A percentile compares a stretch with the other conserved stretches of the same genome.
Evolutionary conservation across 2,888 invertebrate genomes (phyloP).

Genomic region (Megalurothrips usitatus): DNA sequence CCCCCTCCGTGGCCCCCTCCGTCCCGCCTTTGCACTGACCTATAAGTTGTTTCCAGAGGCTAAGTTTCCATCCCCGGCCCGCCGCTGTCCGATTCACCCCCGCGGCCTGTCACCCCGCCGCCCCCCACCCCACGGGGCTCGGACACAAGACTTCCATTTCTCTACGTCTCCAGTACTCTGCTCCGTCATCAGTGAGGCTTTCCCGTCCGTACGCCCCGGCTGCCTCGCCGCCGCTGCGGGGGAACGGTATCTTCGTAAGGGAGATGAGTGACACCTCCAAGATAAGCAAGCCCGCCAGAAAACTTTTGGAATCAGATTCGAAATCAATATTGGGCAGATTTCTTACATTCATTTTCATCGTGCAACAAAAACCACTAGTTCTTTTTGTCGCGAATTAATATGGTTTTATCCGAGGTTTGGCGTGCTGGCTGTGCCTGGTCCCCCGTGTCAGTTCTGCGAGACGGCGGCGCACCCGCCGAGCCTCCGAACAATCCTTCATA

Average conservation of each 20-base stretch:
- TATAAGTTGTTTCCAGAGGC: neutral
- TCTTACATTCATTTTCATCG: no score
- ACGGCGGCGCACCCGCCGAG: neutral
- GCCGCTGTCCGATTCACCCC: neutral
- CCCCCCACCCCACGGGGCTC: neutral
- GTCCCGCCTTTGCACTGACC: no score
- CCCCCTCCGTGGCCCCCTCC: neutral
- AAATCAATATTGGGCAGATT: no score
- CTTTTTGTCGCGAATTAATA: no score
- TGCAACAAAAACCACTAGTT: no score
- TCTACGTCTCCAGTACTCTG: neutral
- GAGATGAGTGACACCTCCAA: no score
- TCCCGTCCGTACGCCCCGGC: neutral
- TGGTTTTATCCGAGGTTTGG: no score
- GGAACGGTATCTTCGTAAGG: no score
- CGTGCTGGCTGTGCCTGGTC: no score
- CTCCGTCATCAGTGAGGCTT: neutral
- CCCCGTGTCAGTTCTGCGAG: no score
- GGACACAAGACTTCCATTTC: constrained; percentile 14
- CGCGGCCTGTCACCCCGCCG: neutral
- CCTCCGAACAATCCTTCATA: neutral
- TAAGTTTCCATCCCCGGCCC: neutral
- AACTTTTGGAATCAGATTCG: no score
- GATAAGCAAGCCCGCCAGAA: no score
- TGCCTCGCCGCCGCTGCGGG: neutral